Conservation (phyloP, 2,888 invertebrate species). For the Lasius platythorax region DNA sequence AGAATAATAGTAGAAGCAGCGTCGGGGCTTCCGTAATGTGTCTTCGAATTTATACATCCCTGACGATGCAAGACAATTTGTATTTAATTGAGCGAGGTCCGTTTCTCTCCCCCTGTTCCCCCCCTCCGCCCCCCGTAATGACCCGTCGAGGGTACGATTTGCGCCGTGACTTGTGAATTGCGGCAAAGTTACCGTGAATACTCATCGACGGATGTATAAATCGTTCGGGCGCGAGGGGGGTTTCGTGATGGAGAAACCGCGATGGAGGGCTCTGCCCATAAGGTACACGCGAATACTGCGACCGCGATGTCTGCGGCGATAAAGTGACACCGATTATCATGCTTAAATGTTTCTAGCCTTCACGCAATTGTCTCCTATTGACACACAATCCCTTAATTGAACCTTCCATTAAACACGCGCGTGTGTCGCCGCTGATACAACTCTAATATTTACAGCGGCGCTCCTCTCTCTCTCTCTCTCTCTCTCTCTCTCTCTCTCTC, state of each 20-base stretch:
- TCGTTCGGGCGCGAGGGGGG: conserved; percentile 38
- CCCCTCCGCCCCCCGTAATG: neutral
- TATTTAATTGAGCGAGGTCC: conserved; percentile 20
- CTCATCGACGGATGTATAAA: conserved; percentile 56
- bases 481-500: too few species aligned
- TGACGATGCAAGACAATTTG: conserved; percentile 10
- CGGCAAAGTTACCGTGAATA: neutral
- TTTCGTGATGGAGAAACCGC: conserved; percentile 31
- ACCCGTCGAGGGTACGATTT: neutral
- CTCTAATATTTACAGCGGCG: neutral
- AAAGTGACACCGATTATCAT: conserved; percentile 51
- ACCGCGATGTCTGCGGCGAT: conserved; percentile 44
- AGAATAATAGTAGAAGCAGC: conserved; percentile 16
- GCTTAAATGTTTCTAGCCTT: conserved; percentile 65
- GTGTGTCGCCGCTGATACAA: conserved; percentile 3
- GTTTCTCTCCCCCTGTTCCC: neutral
- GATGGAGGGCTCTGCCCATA: conserved; percentile 29
- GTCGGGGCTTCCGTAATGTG: neutral
- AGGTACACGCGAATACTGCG: conserved; percentile 36
- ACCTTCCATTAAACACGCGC: conserved; percentile 39
- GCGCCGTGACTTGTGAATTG: neutral
- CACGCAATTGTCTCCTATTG: conserved; percentile 69
- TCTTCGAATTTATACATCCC: conserved; percentile 3
- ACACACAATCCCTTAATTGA: conserved; percentile 61
- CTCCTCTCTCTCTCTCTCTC: too few species aligned